Evolutionary conservation across 2,797 vertebrate species (phyloP).

Genomic region (Labroides dimidiatus): DNA sequence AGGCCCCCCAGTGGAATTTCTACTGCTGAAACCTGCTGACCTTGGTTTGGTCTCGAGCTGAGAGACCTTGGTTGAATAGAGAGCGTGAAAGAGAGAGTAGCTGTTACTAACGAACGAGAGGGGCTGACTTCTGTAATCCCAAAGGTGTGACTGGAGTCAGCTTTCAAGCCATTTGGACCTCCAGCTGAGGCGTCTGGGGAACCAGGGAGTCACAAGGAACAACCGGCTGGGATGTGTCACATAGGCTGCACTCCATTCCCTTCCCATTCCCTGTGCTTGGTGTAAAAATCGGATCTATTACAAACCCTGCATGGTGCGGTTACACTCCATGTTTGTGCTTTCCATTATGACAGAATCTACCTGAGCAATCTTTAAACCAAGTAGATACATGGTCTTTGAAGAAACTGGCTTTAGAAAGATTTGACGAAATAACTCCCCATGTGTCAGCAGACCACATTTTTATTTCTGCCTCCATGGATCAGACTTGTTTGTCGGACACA

Average conservation of each 20-base stretch:
- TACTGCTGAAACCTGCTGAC: constrained; percentile 58
- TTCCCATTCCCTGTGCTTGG: not conserved
- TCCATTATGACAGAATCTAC: no score
- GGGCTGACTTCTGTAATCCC: constrained; percentile 71
- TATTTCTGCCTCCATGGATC: no score
- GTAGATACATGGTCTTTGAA: not conserved
- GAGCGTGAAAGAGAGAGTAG: constrained; percentile 7
- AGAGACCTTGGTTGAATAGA: constrained; percentile 20
- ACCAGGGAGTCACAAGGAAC: constrained; percentile 60
- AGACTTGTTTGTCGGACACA: no score
- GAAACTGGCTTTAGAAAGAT: not conserved
- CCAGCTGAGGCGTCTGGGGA: constrained; percentile 34
- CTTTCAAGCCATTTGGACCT: constrained; percentile 63
- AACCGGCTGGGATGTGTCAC: constrained; percentile 38
- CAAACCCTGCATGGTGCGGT: not conserved
- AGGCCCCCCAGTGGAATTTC: constrained; percentile 57
- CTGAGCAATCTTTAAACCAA: not conserved
- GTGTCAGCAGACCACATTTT: no score
- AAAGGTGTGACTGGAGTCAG: constrained; percentile 71
- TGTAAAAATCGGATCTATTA: constrained; percentile 11
- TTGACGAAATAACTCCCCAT: not conserved
- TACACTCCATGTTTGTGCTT: not conserved
- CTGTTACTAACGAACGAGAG: constrained; percentile 44
- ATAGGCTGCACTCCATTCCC: constrained; percentile 32
- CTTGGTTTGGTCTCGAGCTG: constrained; percentile 25